These are phyloP conservation scores for Danaus plexippus DNA, from an alignment of 1,140 invertebrate genomes.

Conservation along the genomic window DNA sequence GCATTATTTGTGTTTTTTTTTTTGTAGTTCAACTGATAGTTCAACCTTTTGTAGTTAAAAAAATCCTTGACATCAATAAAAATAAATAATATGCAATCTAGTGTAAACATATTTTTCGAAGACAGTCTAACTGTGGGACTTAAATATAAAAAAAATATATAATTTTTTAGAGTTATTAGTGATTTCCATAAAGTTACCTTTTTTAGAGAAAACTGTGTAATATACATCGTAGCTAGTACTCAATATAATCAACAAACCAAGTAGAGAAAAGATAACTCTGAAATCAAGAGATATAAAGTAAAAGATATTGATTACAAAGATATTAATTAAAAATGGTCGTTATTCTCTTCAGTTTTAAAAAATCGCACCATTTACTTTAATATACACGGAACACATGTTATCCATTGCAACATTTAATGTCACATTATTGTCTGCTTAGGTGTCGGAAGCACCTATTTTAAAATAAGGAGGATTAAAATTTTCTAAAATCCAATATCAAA, in stretches of 20 bases:
- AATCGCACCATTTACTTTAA: background rate
- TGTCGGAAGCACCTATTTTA: background rate
- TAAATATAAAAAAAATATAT: no score
- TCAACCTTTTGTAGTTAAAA: background rate
- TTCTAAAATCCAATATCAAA: conserved; percentile 1
- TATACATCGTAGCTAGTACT: conserved; percentile 33
- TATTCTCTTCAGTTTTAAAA: background rate
- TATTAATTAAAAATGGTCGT: background rate
- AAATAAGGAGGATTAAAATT: background rate
- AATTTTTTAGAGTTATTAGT: no score
- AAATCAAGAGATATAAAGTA: conserved; percentile 13
- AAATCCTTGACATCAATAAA: background rate
- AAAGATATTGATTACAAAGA: background rate
- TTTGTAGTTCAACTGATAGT: no score
- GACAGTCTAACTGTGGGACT: no score
- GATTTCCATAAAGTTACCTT: conserved; percentile 12
- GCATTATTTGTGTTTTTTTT: conserved; percentile 3
- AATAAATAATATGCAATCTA: background rate
- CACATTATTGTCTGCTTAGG: background rate
- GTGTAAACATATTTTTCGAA: background rate
- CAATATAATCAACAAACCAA: conserved; percentile 27
- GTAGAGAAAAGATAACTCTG: conserved; percentile 29
- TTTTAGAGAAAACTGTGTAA: conserved; percentile 23
- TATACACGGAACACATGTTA: background rate
- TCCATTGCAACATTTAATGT: background rate